A percentile compares a stretch with the other conserved stretches of the same genome.
phyloP scores from a whole-genome alignment of 1,140 invertebrate genomes.

The Antheraea pernyi region DNA sequence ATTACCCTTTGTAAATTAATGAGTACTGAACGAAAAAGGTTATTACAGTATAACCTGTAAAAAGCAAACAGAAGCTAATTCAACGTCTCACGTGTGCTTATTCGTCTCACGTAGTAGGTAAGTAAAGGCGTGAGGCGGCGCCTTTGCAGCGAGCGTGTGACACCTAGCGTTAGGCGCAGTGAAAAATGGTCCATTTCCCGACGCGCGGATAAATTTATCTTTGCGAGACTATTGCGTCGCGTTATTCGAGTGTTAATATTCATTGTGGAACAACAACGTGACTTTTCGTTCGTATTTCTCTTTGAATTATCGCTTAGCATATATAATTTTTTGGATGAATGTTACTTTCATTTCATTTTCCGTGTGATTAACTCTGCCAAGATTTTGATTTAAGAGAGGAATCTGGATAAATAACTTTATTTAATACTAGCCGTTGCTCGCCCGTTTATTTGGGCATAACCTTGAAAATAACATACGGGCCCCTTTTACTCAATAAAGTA shows the following conservation, averaged over 20 bases:
- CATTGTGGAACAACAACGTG: constrained; percentile 65
- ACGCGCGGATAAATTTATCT: constrained; percentile 73
- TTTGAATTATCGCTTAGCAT: constrained; percentile 12
- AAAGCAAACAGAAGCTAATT: constrained; percentile 66
- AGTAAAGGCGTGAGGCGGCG: constrained; percentile 59
- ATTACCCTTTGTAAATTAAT: background rate
- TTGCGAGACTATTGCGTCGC: constrained; percentile 60
- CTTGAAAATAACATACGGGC: too few species aligned
- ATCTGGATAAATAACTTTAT: too few species aligned
- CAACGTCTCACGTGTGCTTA: constrained; percentile 43
- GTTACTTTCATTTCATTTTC: background rate
- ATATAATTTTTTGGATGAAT: background rate
- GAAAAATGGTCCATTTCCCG: constrained; percentile 76
- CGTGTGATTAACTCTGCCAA: background rate
- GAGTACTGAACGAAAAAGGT: background rate
- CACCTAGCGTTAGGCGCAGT: constrained; percentile 76
- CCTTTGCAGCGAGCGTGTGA: constrained; percentile 69
- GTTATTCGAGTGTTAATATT: constrained; percentile 76
- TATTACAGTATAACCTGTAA: constrained; percentile 47
- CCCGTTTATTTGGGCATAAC: too few species aligned
- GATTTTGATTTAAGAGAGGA: background rate
- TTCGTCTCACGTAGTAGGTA: constrained; percentile 68
- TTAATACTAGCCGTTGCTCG: too few species aligned
- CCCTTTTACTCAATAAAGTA: too few species aligned
- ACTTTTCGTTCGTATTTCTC: constrained; percentile 37